Conservation (phyloP, 2,113 vertebrate genomes). For the Hoplias malabaricus region DNA sequence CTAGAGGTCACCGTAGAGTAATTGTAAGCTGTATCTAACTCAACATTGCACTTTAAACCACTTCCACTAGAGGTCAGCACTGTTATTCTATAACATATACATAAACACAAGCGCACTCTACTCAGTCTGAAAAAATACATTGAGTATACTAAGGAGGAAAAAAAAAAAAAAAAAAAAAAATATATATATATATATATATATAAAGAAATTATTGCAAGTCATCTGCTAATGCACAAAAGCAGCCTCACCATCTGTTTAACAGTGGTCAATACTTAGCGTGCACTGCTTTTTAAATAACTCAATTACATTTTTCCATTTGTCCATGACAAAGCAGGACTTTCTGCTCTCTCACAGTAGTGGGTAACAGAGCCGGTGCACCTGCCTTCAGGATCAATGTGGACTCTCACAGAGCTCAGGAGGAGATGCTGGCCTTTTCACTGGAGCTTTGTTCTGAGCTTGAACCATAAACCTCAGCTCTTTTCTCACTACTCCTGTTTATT, state of each 20-base stretch:
- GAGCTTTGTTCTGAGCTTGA: not conserved
- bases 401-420: not conserved
- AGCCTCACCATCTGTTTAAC: not conserved
- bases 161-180: no score
- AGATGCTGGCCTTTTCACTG: not conserved
- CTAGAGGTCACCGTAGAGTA: not conserved
- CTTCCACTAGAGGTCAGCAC: conserved; percentile 30
- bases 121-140: no score
- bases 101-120: no score
- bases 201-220: no score
- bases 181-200: no score
- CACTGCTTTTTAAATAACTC: not conserved
- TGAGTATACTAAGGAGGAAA: no score
- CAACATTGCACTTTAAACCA: not conserved
- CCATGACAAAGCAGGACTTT: not conserved
- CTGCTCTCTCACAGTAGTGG: not conserved
- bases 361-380: not conserved
- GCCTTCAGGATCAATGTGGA: not conserved
- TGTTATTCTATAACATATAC: not conserved
- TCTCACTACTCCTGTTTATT: not conserved
- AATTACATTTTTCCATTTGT: not conserved
- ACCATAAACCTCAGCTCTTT: not conserved
- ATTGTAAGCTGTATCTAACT: not conserved
- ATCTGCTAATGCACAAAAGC: no score
- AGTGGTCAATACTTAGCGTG: not conserved